phyloP scores from a whole-genome alignment of 1,140 invertebrate species.

The Zeugodacus cucurbitae region DNA sequence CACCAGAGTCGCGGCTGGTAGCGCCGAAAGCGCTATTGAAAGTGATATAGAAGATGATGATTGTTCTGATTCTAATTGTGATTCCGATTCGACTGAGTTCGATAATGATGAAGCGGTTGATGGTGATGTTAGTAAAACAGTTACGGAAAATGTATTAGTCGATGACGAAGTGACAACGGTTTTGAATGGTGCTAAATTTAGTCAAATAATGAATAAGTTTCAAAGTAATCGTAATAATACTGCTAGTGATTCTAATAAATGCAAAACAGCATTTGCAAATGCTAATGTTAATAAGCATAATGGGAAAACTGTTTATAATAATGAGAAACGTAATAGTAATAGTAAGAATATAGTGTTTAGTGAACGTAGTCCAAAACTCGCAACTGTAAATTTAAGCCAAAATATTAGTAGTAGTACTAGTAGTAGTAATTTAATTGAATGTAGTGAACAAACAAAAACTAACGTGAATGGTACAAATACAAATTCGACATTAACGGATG shows the following conservation, averaged over 20 bases:
- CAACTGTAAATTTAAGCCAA: constrained; percentile 33
- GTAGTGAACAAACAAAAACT: not conserved
- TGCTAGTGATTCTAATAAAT: constrained; percentile 31
- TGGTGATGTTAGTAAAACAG: not conserved
- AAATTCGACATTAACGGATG: not conserved
- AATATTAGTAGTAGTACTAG: not conserved
- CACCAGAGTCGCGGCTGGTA: not conserved
- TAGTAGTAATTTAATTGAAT: not conserved
- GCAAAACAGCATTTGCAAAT: not conserved
- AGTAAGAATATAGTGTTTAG: constrained; percentile 36
- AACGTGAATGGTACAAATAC: not conserved
- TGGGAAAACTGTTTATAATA: constrained; percentile 14
- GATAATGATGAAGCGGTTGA: not conserved
- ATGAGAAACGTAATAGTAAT: constrained; percentile 3
- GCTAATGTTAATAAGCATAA: not conserved
- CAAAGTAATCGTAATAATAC: constrained; percentile 33
- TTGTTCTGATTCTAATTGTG: not conserved
- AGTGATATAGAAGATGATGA: constrained; percentile 27
- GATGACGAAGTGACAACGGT: constrained; percentile 45
- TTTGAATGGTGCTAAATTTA: constrained; percentile 47
- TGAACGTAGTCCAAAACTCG: constrained; percentile 32
- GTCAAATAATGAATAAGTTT: constrained; percentile 45
- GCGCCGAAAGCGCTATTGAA: not conserved
- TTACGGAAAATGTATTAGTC: not conserved
- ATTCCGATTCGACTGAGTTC: not conserved